phyloP scores from a whole-genome alignment of 2,888 invertebrate genomes.

The Drosophila macrothrix region DNA sequence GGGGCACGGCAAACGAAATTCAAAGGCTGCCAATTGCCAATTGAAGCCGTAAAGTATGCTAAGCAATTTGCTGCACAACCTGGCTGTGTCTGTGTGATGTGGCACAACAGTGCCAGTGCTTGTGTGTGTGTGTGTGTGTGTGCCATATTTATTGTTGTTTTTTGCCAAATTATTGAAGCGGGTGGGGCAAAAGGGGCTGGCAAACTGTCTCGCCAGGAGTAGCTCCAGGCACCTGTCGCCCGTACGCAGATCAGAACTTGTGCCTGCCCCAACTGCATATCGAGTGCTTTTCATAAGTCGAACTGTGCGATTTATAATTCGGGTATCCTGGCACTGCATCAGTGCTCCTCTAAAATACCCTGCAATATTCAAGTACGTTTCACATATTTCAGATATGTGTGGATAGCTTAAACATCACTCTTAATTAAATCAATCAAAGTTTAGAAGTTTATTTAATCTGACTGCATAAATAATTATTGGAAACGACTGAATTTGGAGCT shows the following conservation, averaged over 20 bases:
- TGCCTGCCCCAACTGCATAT: conserved; percentile 42
- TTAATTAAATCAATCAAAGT: background rate
- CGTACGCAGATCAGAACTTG: conserved; percentile 11
- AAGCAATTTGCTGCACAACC: conserved; percentile 72
- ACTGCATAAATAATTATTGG: background rate
- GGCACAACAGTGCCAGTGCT: conserved; percentile 38
- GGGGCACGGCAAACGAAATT: conserved; percentile 57
- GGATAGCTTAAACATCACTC: background rate
- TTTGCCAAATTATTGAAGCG: conserved; percentile 51
- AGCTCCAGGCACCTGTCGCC: conserved; percentile 31
- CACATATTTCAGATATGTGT: background rate
- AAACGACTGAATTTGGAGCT: too few relatives aligned
- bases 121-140: conserved; percentile 25
- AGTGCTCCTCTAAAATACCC: conserved; percentile 28
- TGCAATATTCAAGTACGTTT: background rate
- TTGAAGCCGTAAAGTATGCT: conserved; percentile 81
- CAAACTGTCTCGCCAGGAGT: conserved; percentile 32
- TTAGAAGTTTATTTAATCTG: background rate
- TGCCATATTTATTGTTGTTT: conserved; percentile 74
- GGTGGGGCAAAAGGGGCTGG: background rate
- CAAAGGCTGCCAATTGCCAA: conserved; percentile 81
- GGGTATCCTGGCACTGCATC: background rate
- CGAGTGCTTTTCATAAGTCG: conserved; percentile 57
- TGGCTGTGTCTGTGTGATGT: conserved; percentile 21
- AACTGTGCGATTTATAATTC: conserved; percentile 51